Evolutionary conservation across 2,113 vertebrate species (phyloP), one percentile per base, ranked within the genome.

Genomic region (Pterophyllum scalare): DNA sequence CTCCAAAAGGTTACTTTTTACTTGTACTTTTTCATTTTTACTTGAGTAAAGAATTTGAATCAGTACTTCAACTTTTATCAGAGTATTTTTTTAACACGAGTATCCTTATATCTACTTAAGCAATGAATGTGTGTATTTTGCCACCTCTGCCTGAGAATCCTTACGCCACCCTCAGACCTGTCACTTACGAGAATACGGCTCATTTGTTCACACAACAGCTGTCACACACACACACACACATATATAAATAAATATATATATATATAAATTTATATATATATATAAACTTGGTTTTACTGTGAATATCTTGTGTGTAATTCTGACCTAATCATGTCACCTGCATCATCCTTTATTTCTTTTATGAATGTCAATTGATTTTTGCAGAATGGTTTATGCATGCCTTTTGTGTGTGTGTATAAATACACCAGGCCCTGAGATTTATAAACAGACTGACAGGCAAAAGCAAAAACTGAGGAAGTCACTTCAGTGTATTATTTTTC

Each of bases 401-500:
- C 13, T 54, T 57, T 5, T 24, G 13, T 5, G 24, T 28, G 43
- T 26, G 4, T 46, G 38, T 46, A 20, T 14, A 0, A 59, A 26
- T 65, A 33, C 7, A 26, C 43, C 3, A 1, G 10, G 20, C 58
- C 43, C 22, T 7, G 57, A 46, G 26, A 61, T 26, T 10, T 70
- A 20, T 1, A 52, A 24, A 26, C 59, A 10, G 10, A 59, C 4
- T 26, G 43, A 78, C 26, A 35, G 67, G 49, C 20, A 75, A 64
- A 31, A 74, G 31, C 52, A 77, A 59, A 52, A 59, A 17, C 64
- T 11, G 52, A 61, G 49, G 6, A 14, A 70, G 40, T 78, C 24
- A 75, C 64, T 79, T 38, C n/a, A 82, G 65, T 54, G 22, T 78
- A 83, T 83, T 2, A 19, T 38, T 85, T 28, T 49, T 17, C 35